Conservation (phyloP, 2,113 vertebrate genomes). For the Peromyscus maniculatus region DNA sequence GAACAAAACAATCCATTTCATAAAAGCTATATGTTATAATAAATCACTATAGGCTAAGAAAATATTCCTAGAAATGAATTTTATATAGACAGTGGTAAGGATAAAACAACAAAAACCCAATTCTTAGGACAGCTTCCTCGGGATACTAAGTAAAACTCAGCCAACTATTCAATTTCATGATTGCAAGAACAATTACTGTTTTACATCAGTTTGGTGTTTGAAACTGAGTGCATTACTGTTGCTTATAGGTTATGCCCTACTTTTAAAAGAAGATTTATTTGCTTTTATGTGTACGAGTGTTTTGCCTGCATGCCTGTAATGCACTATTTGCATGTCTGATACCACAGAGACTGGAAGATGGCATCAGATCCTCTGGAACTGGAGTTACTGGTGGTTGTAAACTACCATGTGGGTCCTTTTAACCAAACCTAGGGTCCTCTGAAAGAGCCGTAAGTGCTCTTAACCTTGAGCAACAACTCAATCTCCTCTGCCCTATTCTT, state of each 20-base stretch:
- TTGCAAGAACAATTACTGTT: not conserved
- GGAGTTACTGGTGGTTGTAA: not conserved
- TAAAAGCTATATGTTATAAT: not conserved
- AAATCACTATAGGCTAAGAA: conserved; percentile 8
- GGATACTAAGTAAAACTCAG: not conserved
- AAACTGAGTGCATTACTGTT: not conserved
- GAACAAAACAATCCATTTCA: not conserved
- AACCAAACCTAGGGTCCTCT: not conserved
- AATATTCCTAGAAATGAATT: not conserved
- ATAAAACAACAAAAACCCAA: not conserved
- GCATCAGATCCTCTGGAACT: not conserved
- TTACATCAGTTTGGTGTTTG: conserved; percentile 4
- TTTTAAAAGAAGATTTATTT: not conserved
- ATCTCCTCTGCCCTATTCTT: not conserved
- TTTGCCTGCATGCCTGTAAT: not conserved
- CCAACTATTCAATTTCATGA: not conserved
- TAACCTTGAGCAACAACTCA: not conserved
- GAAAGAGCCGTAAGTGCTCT: not conserved
- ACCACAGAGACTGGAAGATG: not conserved
- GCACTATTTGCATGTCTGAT: not conserved
- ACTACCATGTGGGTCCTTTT: not conserved
- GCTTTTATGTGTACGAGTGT: not conserved
- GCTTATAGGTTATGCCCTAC: not conserved
- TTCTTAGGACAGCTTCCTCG: conserved; percentile 18
- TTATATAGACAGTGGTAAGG: not conserved